Evolutionary conservation across 2,113 vertebrate genomes (phyloP), one percentile per base, ranked within the genome.

Genomic region (Pandion haliaetus): DNA sequence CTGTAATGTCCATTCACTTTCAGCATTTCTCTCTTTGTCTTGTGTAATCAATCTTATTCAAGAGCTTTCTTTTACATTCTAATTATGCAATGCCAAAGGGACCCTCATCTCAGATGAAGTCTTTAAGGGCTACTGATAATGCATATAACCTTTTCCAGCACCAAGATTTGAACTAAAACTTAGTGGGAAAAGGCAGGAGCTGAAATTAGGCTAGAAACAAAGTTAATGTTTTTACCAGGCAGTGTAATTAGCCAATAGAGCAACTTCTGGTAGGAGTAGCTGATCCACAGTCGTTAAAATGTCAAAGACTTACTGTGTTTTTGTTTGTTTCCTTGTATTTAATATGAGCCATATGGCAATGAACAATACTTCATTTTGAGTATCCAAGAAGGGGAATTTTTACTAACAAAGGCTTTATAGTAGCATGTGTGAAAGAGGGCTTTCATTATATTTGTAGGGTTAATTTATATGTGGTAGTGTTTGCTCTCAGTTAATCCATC

Each of bases 291-390:
- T 78, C 83, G 70, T 96, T 95, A 95, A 97, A 95, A 95, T 92
- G 95, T 94, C 95, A 94, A 74, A 96, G 96, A 63, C 83, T 81
- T 71, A 74, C 72, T 92, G 83, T 96, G 94, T 0, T 93, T 94
- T 88, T 96, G 88, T 97, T 97, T 96, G 94, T 94, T 96, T 93
- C 86, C 72, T 78, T 96, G 86, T 94, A 66, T 91, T 96, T 96
- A 96, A 94, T 92, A 89, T 19, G 32, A 96, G n/a, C 96, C 96
- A 96, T 96, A 89, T 96, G 96, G 94, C 86, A 89, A 78, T 44
- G 83, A 96, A 94, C 86, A 97, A 94, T 96, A 82, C 83, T 95
- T 94, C 80, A 78, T 92, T 96, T 88, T 91, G 72, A 86, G 67
- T 92, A 50, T 63, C 72, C 86, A 93, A 95, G 71, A 83, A 73